Percentiles rank a stretch among this genome's conserved stretches.
Evolutionary conservation across 2,797 vertebrate genomes (phyloP).

Genomic region (Cercopithecus hamlyni): DNA sequence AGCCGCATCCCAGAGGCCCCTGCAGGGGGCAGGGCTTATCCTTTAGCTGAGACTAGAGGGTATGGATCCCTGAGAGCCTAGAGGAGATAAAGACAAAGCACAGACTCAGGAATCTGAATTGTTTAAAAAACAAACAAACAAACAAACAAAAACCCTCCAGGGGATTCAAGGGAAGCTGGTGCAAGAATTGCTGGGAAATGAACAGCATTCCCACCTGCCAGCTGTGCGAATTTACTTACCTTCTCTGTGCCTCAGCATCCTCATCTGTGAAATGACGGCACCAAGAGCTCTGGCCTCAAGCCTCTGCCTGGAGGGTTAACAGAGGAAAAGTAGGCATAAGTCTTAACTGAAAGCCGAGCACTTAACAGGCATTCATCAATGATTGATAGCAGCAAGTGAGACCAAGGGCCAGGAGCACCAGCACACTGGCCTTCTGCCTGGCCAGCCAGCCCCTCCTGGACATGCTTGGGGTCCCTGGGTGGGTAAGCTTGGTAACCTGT

Average conservation of each 20-base stretch:
- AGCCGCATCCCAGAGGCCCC: not conserved
- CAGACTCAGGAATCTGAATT: not conserved
- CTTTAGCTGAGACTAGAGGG: not conserved
- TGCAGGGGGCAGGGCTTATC: not conserved
- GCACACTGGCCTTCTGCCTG: not conserved
- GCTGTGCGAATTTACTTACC: not conserved
- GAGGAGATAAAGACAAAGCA: not conserved
- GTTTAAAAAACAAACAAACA: not conserved
- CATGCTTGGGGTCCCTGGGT: not conserved
- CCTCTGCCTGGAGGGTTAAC: not conserved
- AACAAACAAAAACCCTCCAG: not conserved
- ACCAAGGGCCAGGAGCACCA: not conserved
- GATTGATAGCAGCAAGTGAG: not conserved
- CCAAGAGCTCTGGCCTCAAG: not conserved
- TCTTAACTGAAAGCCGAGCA: not conserved
- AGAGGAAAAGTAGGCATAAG: not conserved
- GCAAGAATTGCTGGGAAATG: not conserved
- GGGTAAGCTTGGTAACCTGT: not conserved
- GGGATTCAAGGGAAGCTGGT: not conserved
- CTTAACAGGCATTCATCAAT: not conserved
- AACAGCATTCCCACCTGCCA: not conserved
- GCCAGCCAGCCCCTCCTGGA: not conserved
- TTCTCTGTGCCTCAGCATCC: not conserved
- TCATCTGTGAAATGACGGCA: conserved; percentile 13
- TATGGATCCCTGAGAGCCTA: not conserved